Percentiles rank a stretch among this genome's conserved stretches.
Conservation (phyloP, 1,140 invertebrate species). For the Carposina sasakii region DNA sequence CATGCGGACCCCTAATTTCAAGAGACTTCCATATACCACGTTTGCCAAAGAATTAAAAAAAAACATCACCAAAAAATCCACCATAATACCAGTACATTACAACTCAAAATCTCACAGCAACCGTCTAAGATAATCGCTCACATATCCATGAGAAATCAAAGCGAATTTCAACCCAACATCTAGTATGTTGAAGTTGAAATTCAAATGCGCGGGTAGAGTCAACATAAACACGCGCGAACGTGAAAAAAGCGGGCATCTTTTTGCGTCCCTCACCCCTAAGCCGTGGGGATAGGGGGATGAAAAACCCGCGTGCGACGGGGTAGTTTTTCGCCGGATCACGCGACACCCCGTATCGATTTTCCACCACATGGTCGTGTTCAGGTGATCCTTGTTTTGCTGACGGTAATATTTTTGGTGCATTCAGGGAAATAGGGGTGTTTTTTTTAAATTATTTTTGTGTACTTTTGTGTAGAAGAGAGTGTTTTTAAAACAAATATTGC, state of each 20-base stretch:
- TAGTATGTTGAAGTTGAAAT: neutral
- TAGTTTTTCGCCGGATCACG: constrained; percentile 45
- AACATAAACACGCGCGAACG: constrained; percentile 37
- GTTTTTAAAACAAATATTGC: too few species aligned
- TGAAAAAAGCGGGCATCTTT: constrained; percentile 40
- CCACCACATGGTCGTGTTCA: constrained; percentile 33
- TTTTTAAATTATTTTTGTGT: too few species aligned
- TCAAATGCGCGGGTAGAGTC: constrained; percentile 16
- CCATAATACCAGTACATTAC: neutral
- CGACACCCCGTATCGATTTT: constrained; percentile 41
- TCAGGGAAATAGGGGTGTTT: too few species aligned
- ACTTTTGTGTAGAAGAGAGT: too few species aligned
- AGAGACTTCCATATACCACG: constrained; percentile 37
- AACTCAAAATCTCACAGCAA: constrained; percentile 1
- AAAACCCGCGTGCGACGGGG: constrained; percentile 46
- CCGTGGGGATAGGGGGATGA: constrained; percentile 42
- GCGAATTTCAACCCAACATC: neutral
- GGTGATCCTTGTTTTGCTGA: constrained; percentile 17
- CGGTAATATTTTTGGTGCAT: too few species aligned
- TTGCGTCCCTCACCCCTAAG: constrained; percentile 33
- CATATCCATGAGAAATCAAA: constrained; percentile 18
- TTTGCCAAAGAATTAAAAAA: constrained; percentile 30
- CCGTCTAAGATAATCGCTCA: constrained; percentile 28
- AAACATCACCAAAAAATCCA: constrained; percentile 6
- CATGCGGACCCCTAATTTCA: constrained; percentile 34